These are phyloP conservation scores for Pelagia noctiluca DNA, from an alignment of 30 jellyfish, hydroid and myxozoan species.

Conservation along the genomic window DNA sequence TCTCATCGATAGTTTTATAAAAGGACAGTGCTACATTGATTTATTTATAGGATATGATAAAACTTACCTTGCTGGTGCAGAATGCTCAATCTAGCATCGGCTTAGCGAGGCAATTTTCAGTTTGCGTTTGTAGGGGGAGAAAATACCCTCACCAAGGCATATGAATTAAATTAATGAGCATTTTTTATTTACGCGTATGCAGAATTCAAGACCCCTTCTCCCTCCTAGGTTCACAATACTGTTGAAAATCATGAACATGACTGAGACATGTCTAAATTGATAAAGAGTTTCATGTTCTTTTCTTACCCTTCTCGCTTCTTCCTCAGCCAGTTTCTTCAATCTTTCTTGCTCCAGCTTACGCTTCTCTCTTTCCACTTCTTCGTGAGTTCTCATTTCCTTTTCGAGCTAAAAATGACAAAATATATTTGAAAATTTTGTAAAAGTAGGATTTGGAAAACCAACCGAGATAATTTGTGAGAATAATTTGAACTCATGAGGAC, in stretches of 20 bases:
- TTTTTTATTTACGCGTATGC: neutral
- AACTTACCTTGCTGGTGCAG: no score
- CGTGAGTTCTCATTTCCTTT: conserved; percentile 42
- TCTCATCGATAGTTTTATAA: no score
- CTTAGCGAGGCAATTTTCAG: no score
- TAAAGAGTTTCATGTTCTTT: neutral
- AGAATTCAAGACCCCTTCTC: neutral
- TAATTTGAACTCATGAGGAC: neutral
- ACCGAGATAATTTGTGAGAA: neutral
- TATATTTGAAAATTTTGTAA: no score
- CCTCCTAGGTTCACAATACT: neutral
- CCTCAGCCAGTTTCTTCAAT: conserved; percentile 40
- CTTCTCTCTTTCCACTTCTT: conserved; percentile 16
- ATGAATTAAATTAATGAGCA: neutral
- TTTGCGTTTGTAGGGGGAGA: no score
- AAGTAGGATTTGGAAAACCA: neutral
- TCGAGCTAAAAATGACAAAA: conserved; percentile 41
- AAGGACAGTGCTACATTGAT: no score
- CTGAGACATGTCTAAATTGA: neutral
- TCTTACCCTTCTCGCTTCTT: conserved; percentile 60
- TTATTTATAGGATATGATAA: no score
- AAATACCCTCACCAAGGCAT: neutral
- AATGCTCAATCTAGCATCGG: no score
- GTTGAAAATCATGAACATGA: neutral
- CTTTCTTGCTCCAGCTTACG: conserved; percentile 17